Evolutionary conservation across 1,140 invertebrate genomes (phyloP).

Genomic region (Drosophila equinoxialis): DNA sequence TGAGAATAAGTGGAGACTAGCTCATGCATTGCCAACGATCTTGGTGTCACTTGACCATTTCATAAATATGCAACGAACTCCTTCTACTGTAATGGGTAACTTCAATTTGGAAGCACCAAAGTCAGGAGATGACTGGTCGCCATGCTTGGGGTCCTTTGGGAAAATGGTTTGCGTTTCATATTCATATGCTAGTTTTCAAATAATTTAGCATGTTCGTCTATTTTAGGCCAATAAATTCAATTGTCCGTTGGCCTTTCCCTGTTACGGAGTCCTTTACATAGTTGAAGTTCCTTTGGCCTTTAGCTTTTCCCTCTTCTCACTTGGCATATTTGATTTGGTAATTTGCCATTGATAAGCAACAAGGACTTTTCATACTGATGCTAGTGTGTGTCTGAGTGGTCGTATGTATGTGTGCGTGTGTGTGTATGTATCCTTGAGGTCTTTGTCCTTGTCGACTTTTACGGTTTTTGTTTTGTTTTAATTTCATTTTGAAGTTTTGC

Average conservation of each 20-base stretch:
- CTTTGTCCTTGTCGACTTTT: slow-evolving; percentile 24
- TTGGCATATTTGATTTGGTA: slow-evolving; percentile 73
- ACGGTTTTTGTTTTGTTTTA: slow-evolving; percentile 72
- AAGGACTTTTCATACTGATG: slow-evolving; percentile 12
- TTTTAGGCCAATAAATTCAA: slow-evolving; percentile 60
- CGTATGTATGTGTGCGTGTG: not conserved
- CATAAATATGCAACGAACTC: slow-evolving; percentile 2
- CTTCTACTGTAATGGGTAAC: not conserved
- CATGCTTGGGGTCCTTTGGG: slow-evolving; percentile 11
- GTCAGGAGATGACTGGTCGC: not conserved
- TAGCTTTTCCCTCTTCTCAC: slow-evolving; percentile 8
- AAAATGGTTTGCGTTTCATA: slow-evolving; percentile 8
- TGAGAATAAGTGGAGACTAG: too few species aligned
- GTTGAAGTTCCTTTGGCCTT: slow-evolving; percentile 37
- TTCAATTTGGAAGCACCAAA: not conserved
- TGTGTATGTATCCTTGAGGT: not conserved
- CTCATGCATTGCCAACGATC: too few species aligned
- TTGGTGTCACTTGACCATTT: not conserved
- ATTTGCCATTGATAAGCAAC: slow-evolving; percentile 77
- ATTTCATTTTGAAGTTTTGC: slow-evolving; percentile 61
- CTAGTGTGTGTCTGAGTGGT: not conserved
- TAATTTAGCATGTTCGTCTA: slow-evolving; percentile 52
- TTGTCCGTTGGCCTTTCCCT: slow-evolving; percentile 22
- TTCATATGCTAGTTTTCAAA: slow-evolving; percentile 49
- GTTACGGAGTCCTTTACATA: not conserved